Conservation (phyloP, 2,888 invertebrate genomes). For the Ichneumon xanthorius region DNA sequence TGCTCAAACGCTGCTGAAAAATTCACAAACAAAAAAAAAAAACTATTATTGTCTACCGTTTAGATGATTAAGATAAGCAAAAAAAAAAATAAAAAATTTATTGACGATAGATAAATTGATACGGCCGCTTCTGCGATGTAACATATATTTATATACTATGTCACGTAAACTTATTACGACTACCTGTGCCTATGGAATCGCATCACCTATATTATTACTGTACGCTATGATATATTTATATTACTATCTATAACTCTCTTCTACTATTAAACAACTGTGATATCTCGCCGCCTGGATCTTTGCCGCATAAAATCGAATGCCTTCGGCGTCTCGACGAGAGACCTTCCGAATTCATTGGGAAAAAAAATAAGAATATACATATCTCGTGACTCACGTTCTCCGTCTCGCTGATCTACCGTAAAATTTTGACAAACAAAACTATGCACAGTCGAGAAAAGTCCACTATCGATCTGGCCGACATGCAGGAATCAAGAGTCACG, state of each 20-base stretch:
- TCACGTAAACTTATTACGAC: constrained; percentile 18
- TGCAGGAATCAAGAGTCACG: constrained; percentile 53
- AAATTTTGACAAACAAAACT: constrained; percentile 10
- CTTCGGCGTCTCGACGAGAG: constrained; percentile 49
- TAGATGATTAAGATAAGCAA: neutral
- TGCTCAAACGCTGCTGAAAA: constrained; percentile 79
- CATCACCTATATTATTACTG: constrained; percentile 24
- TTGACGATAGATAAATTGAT: constrained; percentile 23
- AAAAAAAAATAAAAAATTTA: constrained; percentile 27
- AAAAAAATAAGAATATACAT: constrained; percentile 6
- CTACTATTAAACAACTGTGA: constrained; percentile 46
- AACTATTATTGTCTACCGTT: constrained; percentile 2
- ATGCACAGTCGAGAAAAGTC: constrained; percentile 13
- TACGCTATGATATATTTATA: constrained; percentile 27
- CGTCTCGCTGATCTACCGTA: constrained; percentile 61
- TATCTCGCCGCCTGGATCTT: constrained; percentile 57
- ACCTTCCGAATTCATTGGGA: constrained; percentile 44
- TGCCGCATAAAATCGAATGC: constrained; percentile 52
- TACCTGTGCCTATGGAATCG: constrained; percentile 41
- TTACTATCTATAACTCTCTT: constrained; percentile 35
- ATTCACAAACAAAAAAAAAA: constrained; percentile 56
- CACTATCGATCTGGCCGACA: constrained; percentile 20
- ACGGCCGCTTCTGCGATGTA: constrained; percentile 41
- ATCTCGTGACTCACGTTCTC: constrained; percentile 58
- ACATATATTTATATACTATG: constrained; percentile 7